Base-by-base conservation (phyloP, 2,888 invertebrate genomes). In the Drosophila borealis region DNA sequence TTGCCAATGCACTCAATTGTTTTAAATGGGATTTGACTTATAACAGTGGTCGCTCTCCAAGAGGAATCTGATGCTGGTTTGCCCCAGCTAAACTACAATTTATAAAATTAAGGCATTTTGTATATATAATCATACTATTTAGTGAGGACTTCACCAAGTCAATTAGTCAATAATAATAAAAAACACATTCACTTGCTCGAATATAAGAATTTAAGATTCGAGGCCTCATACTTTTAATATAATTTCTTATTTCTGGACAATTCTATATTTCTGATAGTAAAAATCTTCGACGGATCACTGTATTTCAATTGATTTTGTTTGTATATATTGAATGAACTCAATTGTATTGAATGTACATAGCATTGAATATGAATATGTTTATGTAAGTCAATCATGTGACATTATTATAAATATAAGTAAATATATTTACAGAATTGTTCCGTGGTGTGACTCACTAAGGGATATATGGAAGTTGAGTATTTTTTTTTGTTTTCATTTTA, bases 301-400 rank as follows among this genome's bases (percentile, higher is more conserved):
- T 61, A 70, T 59, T 60, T 51, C 57, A 59, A 62, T 63, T 63
- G 48, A 60, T 68, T 62, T 59, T 25, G 25, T 49, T 14, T 46
- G 19, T 49, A 13, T n/a, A 19, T 39, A 56, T 68, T 72, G 53
- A 72, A 68, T 51, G n/a, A 44, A 55, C 48, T 51, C 48, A 69
- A 55, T 76, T 78, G 60, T 64, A 21, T 19, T 54, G 8, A 50
- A 19, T 19, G n/a, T 17, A 13, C 25, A 9, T 36, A 10, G 17
- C 17, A 21, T 17, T 39, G 13, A 34, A 25, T 39, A 19, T 34
- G 14, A 13, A 19, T 21, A 33, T 21, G 17, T 2, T 19, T 14
- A 29, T 19, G 8, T 29, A 34, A 39, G 39, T 51, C 39, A 51
- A 39, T 17, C 51, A 51, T 51, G 39, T 51, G 51, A 39, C 25